phyloP scores from a whole-genome alignment of 2,797 vertebrate genomes.

The Crocidura indochinensis region DNA sequence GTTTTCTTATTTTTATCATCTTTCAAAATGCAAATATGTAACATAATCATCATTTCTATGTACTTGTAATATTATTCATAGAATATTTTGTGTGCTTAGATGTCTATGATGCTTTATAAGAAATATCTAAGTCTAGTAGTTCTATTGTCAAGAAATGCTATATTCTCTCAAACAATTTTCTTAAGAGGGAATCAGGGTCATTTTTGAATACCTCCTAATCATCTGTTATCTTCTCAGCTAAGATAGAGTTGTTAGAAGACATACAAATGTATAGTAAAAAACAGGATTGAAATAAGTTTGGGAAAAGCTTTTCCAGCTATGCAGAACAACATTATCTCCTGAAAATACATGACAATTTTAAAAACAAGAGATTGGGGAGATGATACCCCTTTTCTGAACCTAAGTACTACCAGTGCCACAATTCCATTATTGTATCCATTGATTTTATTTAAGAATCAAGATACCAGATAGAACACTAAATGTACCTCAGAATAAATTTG shows the following conservation, averaged over 20 bases:
- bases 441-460: slow-evolving; percentile 47
- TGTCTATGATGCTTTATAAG: slow-evolving; percentile 27
- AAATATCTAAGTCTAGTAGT: not conserved
- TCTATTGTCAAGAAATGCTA: not conserved
- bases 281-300: not conserved
- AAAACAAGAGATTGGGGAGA: not conserved
- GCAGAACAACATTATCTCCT: slow-evolving; percentile 26
- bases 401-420: not conserved
- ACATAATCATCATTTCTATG: not conserved
- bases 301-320: not conserved
- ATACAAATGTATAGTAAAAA: slow-evolving; percentile 12
- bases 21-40: slow-evolving; percentile 14
- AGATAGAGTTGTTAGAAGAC: slow-evolving; percentile 4
- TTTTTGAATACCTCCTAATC: not conserved
- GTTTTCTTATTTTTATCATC: not conserved
- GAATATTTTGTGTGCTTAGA: not conserved
- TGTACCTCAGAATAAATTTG: slow-evolving; percentile 15
- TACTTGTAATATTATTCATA: slow-evolving; percentile 46
- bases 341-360: not conserved
- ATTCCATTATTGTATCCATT: not conserved
- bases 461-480: slow-evolving; percentile 22
- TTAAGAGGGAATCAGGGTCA: not conserved
- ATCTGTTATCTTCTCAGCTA: not conserved
- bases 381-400: not conserved
- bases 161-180: slow-evolving; percentile 51